phyloP scores from a whole-genome alignment of 2,888 invertebrate genomes.

The Mystacides longicornis region DNA sequence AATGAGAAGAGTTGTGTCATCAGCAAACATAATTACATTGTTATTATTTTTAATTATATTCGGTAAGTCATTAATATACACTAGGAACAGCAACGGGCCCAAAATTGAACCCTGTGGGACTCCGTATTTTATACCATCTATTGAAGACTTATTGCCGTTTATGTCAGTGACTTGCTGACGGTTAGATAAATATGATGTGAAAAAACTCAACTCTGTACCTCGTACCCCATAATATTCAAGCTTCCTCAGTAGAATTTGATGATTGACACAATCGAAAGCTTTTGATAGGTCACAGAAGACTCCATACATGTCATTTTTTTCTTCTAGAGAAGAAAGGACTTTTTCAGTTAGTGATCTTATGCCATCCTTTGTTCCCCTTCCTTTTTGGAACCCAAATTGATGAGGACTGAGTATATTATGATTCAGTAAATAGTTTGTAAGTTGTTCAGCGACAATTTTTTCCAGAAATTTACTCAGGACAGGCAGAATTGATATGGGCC shows the following conservation, averaged over 20 bases:
- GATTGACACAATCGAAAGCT: background rate
- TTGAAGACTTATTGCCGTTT: background rate
- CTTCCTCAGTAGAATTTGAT: background rate
- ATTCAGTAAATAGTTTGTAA: background rate
- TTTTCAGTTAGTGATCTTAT: background rate
- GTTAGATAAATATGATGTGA: background rate
- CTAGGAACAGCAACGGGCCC: too few species aligned
- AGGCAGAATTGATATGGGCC: conserved; percentile 2
- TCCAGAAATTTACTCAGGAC: background rate
- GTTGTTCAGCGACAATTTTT: conserved; percentile 3
- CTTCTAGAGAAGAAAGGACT: background rate
- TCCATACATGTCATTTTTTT: background rate
- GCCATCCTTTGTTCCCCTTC: background rate
- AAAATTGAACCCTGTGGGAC: too few species aligned
- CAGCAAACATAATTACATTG: too few species aligned
- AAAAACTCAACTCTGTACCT: background rate
- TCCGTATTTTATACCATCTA: too few species aligned
- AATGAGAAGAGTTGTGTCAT: too few species aligned
- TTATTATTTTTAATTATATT: too few species aligned
- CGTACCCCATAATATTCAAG: background rate
- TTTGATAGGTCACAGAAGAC: background rate
- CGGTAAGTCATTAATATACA: too few species aligned
- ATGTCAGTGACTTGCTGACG: background rate
- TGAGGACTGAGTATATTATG: background rate
- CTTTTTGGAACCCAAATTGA: conserved; percentile 4